These are phyloP conservation scores for Archivesica marissinica DNA, from an alignment of 1,140 invertebrate genomes.

Conservation along the genomic window DNA sequence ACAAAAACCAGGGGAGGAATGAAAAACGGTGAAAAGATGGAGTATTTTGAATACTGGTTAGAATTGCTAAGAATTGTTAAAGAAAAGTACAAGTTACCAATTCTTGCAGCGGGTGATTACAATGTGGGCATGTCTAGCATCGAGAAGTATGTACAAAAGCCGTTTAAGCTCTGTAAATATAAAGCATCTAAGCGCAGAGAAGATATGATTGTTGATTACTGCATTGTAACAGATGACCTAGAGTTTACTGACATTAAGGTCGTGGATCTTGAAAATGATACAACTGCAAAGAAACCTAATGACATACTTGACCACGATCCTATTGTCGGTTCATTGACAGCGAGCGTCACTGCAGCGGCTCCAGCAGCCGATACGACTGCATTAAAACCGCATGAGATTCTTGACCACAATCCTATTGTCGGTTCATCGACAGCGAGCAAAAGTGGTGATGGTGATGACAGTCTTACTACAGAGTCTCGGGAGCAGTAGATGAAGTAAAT, in stretches of 20 bases:
- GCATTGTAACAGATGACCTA: background rate
- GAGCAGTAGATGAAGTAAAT: too few species aligned
- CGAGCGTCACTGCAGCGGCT: background rate
- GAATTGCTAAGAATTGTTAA: background rate
- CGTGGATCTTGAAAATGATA: background rate
- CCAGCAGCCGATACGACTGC: background rate
- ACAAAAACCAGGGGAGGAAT: background rate
- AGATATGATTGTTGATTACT: background rate
- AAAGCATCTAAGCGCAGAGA: background rate
- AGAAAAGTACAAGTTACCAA: background rate
- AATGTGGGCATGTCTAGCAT: background rate
- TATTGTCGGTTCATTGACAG: background rate
- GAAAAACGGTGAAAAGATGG: background rate
- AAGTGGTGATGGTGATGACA: too few species aligned
- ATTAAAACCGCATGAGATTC: background rate
- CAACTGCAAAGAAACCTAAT: background rate
- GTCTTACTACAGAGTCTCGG: too few species aligned
- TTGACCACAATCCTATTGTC: background rate
- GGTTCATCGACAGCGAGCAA: background rate
- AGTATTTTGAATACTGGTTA: background rate
- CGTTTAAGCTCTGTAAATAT: background rate
- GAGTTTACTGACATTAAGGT: background rate
- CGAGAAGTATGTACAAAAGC: background rate
- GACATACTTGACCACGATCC: background rate
- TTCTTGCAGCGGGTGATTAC: background rate